Evolutionary conservation across 92 coral and sea anemone genomes (phyloP).

Genomic region (Umimayanthus chanpuru): DNA sequence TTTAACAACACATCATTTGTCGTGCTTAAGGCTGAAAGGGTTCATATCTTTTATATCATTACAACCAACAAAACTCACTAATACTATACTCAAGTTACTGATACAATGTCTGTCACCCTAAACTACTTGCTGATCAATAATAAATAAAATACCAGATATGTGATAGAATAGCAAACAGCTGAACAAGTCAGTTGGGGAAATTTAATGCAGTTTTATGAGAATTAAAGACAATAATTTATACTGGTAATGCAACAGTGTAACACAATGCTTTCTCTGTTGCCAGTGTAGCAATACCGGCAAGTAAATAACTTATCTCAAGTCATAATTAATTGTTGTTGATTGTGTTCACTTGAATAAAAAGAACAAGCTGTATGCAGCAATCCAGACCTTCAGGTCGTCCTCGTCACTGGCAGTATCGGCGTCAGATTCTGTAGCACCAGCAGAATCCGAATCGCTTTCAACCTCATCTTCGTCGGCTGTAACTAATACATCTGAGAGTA

Average conservation of each 20-base stretch:
- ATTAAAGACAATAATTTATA: too few relatives aligned
- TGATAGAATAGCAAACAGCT: too few relatives aligned
- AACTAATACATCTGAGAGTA: constrained; percentile 58
- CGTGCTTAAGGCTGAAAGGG: too few relatives aligned
- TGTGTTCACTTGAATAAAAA: neutral
- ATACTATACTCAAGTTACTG: too few relatives aligned
- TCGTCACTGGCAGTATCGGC: constrained; percentile 69
- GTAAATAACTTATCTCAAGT: neutral
- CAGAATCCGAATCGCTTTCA: constrained; percentile 77
- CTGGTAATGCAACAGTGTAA: neutral
- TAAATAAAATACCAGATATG: too few relatives aligned
- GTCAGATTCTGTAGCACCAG: constrained; percentile 69
- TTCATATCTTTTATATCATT: too few relatives aligned
- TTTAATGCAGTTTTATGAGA: too few relatives aligned
- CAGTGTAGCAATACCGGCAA: neutral
- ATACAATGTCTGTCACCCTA: too few relatives aligned
- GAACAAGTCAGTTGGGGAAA: too few relatives aligned
- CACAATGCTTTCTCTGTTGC: neutral
- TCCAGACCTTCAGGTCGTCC: constrained; percentile 32
- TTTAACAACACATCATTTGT: too few relatives aligned
- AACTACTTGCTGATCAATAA: too few relatives aligned
- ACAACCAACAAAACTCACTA: too few relatives aligned
- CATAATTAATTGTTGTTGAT: neutral
- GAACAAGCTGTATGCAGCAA: neutral
- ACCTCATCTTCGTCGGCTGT: constrained; percentile 88